Conservation (phyloP, 2,888 invertebrate genomes). For the Baccha elongata region DNA sequence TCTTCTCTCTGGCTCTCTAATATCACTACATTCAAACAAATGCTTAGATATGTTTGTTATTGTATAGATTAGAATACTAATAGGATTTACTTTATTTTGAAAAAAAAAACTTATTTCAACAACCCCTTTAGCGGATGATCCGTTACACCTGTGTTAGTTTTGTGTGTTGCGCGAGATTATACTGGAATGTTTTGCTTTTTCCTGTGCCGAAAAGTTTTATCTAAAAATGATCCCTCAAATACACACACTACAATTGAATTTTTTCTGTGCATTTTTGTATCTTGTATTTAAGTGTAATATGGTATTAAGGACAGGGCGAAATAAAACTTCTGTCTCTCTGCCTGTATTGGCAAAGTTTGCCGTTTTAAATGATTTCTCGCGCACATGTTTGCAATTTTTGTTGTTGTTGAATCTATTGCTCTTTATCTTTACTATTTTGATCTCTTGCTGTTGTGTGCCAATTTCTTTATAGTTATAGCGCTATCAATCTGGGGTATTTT, state of each 20-base stretch:
- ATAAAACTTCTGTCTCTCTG: not conserved
- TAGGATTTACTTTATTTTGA: slow-evolving; percentile 29
- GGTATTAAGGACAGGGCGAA: slow-evolving; percentile 24
- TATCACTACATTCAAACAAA: slow-evolving; percentile 38
- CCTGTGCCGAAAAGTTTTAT: slow-evolving; percentile 55
- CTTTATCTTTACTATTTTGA: slow-evolving; percentile 27
- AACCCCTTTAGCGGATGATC: slow-evolving; percentile 68
- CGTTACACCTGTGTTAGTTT: slow-evolving; percentile 71
- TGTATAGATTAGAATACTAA: not conserved
- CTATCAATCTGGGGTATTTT: slow-evolving; percentile 58
- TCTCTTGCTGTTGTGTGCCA: slow-evolving; percentile 59
- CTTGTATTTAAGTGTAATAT: slow-evolving; percentile 12
- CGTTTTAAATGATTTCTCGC: slow-evolving; percentile 48
- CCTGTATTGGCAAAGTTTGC: slow-evolving; percentile 19
- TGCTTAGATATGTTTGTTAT: slow-evolving; percentile 21
- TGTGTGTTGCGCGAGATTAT: slow-evolving; percentile 19
- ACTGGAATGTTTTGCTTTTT: slow-evolving; percentile 43
- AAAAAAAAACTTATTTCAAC: slow-evolving; percentile 24
- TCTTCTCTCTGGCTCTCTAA: slow-evolving; percentile 44
- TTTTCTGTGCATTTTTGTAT: slow-evolving; percentile 45
- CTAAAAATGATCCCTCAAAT: slow-evolving; percentile 54
- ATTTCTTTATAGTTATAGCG: slow-evolving; percentile 55
- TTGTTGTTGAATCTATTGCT: slow-evolving; percentile 17
- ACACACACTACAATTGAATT: slow-evolving; percentile 59
- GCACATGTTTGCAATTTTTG: slow-evolving; percentile 57